Base-by-base conservation (phyloP, 2,888 invertebrate species). In the Epirrhoe tristata region DNA sequence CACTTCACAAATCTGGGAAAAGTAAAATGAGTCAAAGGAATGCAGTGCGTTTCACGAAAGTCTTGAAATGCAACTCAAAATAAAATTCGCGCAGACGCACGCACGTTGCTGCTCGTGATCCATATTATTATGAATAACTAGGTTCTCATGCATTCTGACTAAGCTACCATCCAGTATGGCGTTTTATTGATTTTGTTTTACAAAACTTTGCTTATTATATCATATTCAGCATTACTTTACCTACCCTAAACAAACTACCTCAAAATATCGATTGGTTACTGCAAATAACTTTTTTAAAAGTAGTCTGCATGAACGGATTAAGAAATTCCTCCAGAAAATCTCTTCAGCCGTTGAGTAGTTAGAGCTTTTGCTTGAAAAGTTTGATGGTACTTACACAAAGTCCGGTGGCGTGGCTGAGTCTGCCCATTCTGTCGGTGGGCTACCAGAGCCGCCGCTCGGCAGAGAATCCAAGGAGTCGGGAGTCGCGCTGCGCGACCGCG, bases 391-490 rank as follows among this genome's bases (percentile, higher is more conserved):
- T 89, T 66, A 94, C 93, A 90, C 88, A 73, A 93, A 92, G 74
- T 93, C 89, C 4, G 92, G 90, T 62, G 93, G 93, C 39, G 93
- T 90, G 63, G 88, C 87, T 14, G 81, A 74, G 76, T 93, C 93
- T 8, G 93, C 91, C 94, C 94, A 94, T 78, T 93, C 94, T 6
- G 89, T 80, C n/a, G 93, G 93, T 46, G 93, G 93, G 79, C 93
- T 95, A 73, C 93, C 95, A 48, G 95, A 95, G 60, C 93, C 95
- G 70, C 93, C 95, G 74, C 95, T 95, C 70, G 95, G 95, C 79
- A 95, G 93, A 57, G 97, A 97, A 90, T 97, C 97, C 83, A 98
- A 90, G 39, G 97, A 98, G 93, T 98, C 98, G 34, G 98, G 98
- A 63, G 98, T 98, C 73, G 97, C 98, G 86, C 97, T 97, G 73